A percentile compares a stretch with the other conserved stretches of the same genome.
phyloP scores from a whole-genome alignment of 2,113 vertebrate genomes.

The Syrmaticus mikado region DNA sequence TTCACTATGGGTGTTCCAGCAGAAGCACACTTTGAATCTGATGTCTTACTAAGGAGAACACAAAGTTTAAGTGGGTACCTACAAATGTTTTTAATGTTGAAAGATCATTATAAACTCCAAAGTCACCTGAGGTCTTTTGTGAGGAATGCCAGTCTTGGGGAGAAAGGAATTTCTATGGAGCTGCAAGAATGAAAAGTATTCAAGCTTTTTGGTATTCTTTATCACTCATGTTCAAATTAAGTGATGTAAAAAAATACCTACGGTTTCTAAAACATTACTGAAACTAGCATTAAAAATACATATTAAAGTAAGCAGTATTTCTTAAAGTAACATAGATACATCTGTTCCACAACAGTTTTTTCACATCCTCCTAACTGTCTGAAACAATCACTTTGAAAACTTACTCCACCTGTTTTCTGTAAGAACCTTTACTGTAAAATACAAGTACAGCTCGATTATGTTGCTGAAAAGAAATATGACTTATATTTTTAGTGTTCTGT shows the following conservation, averaged over 20 bases:
- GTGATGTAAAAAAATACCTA: neutral
- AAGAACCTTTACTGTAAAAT: neutral
- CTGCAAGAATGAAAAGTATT: neutral
- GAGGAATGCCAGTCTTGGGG: neutral
- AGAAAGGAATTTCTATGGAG: neutral
- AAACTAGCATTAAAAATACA: neutral
- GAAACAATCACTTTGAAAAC: neutral
- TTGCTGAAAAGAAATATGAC: neutral
- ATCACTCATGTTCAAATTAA: neutral
- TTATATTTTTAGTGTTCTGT: neutral
- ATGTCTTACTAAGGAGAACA: neutral
- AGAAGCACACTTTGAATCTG: neutral
- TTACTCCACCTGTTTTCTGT: neutral
- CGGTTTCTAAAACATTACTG: neutral
- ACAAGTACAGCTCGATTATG: neutral
- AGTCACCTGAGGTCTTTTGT: neutral
- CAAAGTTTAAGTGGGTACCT: neutral
- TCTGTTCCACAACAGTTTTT: neutral
- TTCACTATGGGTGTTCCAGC: neutral
- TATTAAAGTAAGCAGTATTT: neutral
- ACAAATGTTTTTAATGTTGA: accelerated
- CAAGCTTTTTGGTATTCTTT: neutral
- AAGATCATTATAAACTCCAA: neutral
- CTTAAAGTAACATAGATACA: neutral
- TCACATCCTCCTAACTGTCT: neutral